Base-by-base conservation (phyloP, 2,113 vertebrate genomes). In the Megaceryle torquata region DNA sequence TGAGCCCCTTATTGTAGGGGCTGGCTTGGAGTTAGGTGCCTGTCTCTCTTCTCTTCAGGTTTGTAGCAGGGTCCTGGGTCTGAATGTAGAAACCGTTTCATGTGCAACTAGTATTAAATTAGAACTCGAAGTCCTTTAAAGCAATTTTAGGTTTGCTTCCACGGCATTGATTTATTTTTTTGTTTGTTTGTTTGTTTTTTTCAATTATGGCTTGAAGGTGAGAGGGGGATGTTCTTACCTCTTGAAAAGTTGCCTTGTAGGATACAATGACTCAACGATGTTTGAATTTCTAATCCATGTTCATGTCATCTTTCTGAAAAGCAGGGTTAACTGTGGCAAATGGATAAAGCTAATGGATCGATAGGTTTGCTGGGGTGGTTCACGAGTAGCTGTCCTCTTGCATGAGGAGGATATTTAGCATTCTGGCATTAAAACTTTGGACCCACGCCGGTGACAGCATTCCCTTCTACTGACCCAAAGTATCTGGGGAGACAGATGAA, bases 91-190 rank as follows among this genome's bases (percentile, higher is more conserved):
- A 92, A 53, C 19, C 13, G 8, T 26, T 53, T 35, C 11, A 28
- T 11, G 21, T 37, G 10, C 57, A 68, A 43, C 33, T 31, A 13
- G 14, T 21, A 57, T 26, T 60, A 77, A 78, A 67, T 71, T 82
- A 78, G 72, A 88, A 61, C 67, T 71, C 57, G 5, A 70, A 35
- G 70, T 46, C 86, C 48, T 88, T 29, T 68, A 37, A 78, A 54
- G 77, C 43, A 57, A 56, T 93, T 87, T 79, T n/a, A 91, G 37
- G 22, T 68, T 92, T 92, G 89, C 86, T 96, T 91, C 84, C 61
- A 85, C 71, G 53, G 44, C 53, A 68, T 53, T 65, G 56, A 63
- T 53, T 65, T 51, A 63, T 7, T 26, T 31, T n/a, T n/a, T n/a
- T n/a, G n/a, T n/a, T 53, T 24, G 41, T 35, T 19, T 26, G 46